Percentiles rank a stretch among this genome's conserved stretches.
phyloP scores from a whole-genome alignment of 2,113 vertebrate species.

The Nothocercus nigrocapillus region DNA sequence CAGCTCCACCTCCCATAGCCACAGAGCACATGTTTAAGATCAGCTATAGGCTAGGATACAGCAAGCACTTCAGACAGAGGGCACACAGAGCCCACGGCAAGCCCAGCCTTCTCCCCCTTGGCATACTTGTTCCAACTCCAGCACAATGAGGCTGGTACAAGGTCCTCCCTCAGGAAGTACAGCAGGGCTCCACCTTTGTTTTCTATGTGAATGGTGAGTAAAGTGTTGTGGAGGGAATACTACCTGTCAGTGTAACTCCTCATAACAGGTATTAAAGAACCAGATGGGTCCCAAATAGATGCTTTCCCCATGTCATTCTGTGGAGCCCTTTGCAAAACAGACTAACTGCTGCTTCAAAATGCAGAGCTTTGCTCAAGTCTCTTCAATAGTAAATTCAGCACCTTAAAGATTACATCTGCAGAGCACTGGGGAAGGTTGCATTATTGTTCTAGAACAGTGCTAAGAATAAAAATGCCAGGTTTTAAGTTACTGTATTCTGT shows the following conservation, averaged over 20 bases:
- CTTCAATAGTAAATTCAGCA: slow-evolving; percentile 15
- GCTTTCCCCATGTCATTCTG: background rate
- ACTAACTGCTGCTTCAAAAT: background rate
- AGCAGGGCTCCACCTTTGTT: background rate
- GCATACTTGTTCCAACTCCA: background rate
- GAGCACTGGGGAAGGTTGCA: background rate
- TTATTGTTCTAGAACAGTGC: slow-evolving; percentile 32
- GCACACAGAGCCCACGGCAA: background rate
- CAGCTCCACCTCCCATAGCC: background rate
- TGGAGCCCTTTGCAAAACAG: background rate
- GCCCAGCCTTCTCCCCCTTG: background rate
- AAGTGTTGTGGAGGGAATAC: background rate
- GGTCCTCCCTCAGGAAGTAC: background rate
- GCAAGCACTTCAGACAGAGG: background rate
- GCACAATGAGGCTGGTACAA: background rate
- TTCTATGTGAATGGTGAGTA: background rate
- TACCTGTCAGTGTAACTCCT: background rate
- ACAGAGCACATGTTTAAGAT: background rate
- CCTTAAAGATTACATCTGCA: background rate
- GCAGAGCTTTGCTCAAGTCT: background rate
- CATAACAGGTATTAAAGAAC: background rate
- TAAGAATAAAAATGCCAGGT: slow-evolving; percentile 30
- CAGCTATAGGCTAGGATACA: background rate
- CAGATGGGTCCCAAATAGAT: background rate
- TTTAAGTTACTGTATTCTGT: slow-evolving; percentile 56